A percentile compares a stretch with the other conserved stretches of the same genome.
These are phyloP conservation scores for Trichonephila clavata DNA, from an alignment of 1,140 invertebrate genomes.

Conservation along the genomic window DNA sequence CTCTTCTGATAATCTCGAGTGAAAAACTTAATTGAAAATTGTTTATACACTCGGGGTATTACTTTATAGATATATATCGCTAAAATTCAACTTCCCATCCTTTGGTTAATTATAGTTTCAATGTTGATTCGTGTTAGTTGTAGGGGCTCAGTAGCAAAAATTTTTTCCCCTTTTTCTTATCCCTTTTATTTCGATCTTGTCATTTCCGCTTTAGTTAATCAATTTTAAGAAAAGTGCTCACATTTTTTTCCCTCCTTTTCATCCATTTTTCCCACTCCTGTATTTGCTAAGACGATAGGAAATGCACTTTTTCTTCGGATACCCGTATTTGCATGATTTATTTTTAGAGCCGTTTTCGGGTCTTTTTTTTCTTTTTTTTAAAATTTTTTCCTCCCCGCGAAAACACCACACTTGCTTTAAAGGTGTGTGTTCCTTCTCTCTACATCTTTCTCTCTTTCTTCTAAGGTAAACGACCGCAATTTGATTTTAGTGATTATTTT, in stretches of 20 bases:
- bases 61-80: background rate
- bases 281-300: background rate
- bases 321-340: constrained; percentile 53
- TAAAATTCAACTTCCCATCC: background rate
- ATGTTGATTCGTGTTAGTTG: constrained; percentile 23
- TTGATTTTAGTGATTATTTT: constrained; percentile 25
- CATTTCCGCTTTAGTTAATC: constrained; percentile 22
- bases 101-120: constrained; percentile 51
- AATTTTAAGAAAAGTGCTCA: constrained; percentile 14
- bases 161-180: background rate
- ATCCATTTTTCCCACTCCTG: background rate
- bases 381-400: background rate
- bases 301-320: background rate
- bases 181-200: background rate
- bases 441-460: too few relatives aligned
- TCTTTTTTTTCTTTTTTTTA: background rate
- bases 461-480: constrained; percentile 45
- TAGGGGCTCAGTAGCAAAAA: background rate
- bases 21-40: constrained; percentile 69
- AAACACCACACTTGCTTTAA: background rate
- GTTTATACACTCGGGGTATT: constrained; percentile 45
- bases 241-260: background rate
- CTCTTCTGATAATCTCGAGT: background rate
- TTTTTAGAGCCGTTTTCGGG: background rate
- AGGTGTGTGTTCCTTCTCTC: background rate